Percentiles rank a stretch among this genome's conserved stretches.
These are phyloP conservation scores for Heliconius aoede DNA, from an alignment of 2,888 invertebrate species.

Conservation along the genomic window DNA sequence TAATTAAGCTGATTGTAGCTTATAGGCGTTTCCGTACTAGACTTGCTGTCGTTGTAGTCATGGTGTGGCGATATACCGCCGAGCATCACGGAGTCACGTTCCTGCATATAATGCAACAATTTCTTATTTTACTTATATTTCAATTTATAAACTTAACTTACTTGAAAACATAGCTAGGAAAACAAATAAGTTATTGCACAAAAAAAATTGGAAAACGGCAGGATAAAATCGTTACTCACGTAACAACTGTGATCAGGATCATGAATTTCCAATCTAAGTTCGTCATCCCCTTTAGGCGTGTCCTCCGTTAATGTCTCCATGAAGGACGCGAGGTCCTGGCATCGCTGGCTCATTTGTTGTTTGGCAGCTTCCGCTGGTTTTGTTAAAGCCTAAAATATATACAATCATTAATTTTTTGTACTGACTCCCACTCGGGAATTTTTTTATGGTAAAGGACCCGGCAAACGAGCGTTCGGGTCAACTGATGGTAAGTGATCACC, in stretches of 20 bases:
- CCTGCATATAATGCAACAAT: slow-evolving; percentile 76
- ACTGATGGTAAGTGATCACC: no score
- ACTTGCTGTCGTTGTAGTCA: slow-evolving; percentile 90
- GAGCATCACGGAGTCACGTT: slow-evolving; percentile 91
- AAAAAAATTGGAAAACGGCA: not conserved
- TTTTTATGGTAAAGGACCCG: no score
- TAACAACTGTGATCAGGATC: slow-evolving; percentile 85
- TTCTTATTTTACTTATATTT: no score
- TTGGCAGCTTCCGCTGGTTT: slow-evolving; percentile 84
- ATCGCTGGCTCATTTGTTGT: slow-evolving; percentile 86
- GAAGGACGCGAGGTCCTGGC: slow-evolving; percentile 88
- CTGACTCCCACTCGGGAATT: no score
- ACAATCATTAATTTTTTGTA: no score
- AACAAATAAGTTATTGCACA: not conserved
- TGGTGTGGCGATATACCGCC: slow-evolving; percentile 94
- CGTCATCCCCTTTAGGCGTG: slow-evolving; percentile 82
- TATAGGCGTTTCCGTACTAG: slow-evolving; percentile 90
- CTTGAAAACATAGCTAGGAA: not conserved
- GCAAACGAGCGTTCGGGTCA: no score
- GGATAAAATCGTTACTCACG: slow-evolving; percentile 79
- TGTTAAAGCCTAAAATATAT: slow-evolving; percentile 62
- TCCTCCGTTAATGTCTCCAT: slow-evolving; percentile 90
- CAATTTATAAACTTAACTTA: no score
- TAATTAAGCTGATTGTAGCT: slow-evolving; percentile 94
- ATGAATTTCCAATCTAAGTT: slow-evolving; percentile 83